Evolutionary conservation across 2,888 invertebrate genomes (phyloP).

Genomic region (Ellobium chinense): DNA sequence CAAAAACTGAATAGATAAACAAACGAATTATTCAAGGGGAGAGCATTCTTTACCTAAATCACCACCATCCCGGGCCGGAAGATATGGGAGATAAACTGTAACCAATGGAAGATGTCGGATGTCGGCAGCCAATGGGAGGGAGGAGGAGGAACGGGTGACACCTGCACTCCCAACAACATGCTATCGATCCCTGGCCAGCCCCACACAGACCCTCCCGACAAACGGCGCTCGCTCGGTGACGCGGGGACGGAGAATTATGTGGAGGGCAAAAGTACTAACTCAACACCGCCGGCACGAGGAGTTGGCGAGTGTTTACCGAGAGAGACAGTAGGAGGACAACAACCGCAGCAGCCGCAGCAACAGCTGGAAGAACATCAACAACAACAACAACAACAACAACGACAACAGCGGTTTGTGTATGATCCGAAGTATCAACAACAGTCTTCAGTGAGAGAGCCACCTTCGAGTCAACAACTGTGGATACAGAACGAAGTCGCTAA

Average conservation of each 20-base stretch:
- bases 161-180: background rate
- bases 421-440: background rate
- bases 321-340: background rate
- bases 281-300: background rate
- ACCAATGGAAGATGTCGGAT: slow-evolving; percentile 38
- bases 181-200: slow-evolving; percentile 20
- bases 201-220: slow-evolving; percentile 23
- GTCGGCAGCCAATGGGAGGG: background rate
- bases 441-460: background rate
- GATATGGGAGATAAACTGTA: background rate
- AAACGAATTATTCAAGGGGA: background rate
- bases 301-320: background rate
- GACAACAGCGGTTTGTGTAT: background rate
- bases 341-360: background rate
- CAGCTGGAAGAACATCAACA: background rate
- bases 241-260: background rate
- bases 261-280: background rate
- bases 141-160: slow-evolving; percentile 19
- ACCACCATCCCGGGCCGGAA: background rate
- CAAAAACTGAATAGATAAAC: background rate
- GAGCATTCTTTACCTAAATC: background rate
- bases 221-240: background rate
- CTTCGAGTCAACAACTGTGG: background rate
- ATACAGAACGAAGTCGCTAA: too few species aligned
- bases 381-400: background rate